Conservation (phyloP, 2,888 invertebrate species). For the Eupelmus urozonus region DNA sequence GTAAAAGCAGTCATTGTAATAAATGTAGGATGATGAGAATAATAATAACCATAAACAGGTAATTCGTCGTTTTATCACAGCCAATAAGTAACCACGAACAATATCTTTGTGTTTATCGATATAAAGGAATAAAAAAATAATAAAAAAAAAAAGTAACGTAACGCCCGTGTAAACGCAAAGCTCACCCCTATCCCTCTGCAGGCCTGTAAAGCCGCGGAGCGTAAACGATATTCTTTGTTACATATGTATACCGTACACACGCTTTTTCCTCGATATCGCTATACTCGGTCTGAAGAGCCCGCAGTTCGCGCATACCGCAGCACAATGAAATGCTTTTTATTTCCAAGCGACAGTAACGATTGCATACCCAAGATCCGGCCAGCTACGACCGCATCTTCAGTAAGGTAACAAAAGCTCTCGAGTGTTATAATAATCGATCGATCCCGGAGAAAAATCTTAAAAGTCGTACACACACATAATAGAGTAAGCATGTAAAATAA, state of each 20-base stretch:
- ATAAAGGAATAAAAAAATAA: too few relatives aligned
- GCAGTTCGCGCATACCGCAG: not conserved
- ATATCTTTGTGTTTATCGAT: conserved; percentile 60
- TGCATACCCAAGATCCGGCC: too few relatives aligned
- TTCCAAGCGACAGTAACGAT: too few relatives aligned
- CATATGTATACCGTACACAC: not conserved
- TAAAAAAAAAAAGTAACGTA: not conserved
- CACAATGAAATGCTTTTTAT: not conserved
- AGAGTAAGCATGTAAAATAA: not conserved
- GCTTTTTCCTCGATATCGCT: not conserved
- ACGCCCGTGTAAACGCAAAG: conserved; percentile 19
- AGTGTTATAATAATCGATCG: not conserved
- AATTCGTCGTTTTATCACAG: conserved; percentile 64
- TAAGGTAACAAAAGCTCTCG: not conserved
- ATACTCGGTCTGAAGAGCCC: not conserved
- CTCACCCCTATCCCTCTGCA: not conserved
- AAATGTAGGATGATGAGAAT: conserved; percentile 67
- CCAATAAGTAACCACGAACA: conserved; percentile 61
- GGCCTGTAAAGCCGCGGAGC: conserved; percentile 1
- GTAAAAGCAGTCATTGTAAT: conserved; percentile 64
- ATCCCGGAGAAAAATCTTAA: not conserved
- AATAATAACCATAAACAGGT: conserved; percentile 52
- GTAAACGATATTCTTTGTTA: conserved; percentile 32
- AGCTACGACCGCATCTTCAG: not conserved
- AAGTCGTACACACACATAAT: not conserved